Base-by-base conservation (phyloP, 2,113 vertebrate species). In the Anser cygnoides region DNA sequence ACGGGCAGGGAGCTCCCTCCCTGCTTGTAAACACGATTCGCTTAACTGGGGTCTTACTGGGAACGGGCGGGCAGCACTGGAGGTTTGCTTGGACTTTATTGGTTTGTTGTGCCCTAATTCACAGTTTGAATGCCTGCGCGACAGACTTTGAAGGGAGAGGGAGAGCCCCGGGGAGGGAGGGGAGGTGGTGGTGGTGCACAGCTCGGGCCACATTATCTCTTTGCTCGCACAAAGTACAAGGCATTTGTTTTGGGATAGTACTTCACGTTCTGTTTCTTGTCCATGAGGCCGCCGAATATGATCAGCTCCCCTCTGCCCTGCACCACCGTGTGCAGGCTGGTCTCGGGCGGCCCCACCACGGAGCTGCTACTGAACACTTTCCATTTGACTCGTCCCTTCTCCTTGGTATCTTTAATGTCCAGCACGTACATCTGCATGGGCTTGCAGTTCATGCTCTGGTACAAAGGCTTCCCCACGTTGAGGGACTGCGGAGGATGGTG, bases 381-480 rank as follows among this genome's bases (percentile, higher is more conserved):
- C 99, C 99, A 99, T 62, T 98, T 98, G 91, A 99, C 99, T 14
- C 98, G 97, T 3, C 98, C 98, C 4, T 95, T 96, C 37, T 98
- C 96, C 97, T 99, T 99, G 92, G 98, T 98, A 44, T 98, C 98
- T 35, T 98, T 98, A 92, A 99, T 97, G 96, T 99, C 99, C 97
- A 99, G 97, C 93, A 99, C 99, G 5, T 99, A 99, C 99, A 99
- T 99, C 98, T 99, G 99, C 99, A 99, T 99, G 96, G 99, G 99
- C 75, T 99, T 99, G 98, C 99, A 99, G 98, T 99, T 99, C 97
- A 99, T 98, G 74, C 99, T 99, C 98, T 99, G 99, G 97, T 99
- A 99, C 31, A 99, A 97, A 23, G 99, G 99, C 96, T 99, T 99
- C 63, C 99, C 99, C 57, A 99, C 99, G 41, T 99, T 99, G 54